Conservation (phyloP, 2,113 vertebrate genomes). For the Prochilodus magdalenae region DNA sequence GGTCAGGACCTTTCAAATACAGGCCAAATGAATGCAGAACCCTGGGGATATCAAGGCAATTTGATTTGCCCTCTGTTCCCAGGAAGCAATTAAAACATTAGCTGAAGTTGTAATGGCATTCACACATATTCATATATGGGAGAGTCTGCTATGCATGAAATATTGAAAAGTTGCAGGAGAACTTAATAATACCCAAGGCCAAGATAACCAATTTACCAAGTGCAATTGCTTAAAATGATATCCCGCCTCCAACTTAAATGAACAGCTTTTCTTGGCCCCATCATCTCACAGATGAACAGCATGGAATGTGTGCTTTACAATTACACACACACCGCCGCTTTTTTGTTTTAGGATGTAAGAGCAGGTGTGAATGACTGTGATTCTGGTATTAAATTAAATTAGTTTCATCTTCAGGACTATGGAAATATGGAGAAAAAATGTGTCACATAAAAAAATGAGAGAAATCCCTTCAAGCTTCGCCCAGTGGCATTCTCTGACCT, state of each 20-base stretch:
- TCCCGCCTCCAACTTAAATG: conserved; percentile 7
- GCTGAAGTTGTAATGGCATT: conserved; percentile 62
- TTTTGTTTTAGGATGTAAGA: neutral
- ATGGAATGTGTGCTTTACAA: neutral
- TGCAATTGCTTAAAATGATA: conserved; percentile 56
- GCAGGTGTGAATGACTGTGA: neutral
- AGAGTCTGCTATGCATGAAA: conserved; percentile 55
- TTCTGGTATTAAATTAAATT: conserved; percentile 22
- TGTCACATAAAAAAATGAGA: conserved; percentile 10
- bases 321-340: neutral
- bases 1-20: conserved; percentile 47
- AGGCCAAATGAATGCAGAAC: conserved; percentile 59
- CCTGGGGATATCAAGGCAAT: conserved; percentile 79
- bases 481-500: conserved; percentile 27
- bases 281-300: neutral
- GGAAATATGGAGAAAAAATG: no score
- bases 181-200: conserved; percentile 62
- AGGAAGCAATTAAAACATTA: conserved; percentile 82
- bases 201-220: conserved; percentile 54
- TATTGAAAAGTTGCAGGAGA: conserved; percentile 56
- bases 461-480: neutral
- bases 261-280: neutral
- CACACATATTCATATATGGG: conserved; percentile 70
- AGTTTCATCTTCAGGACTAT: conserved; percentile 17
- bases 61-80: conserved; percentile 77